Evolutionary conservation across 2,888 invertebrate species (phyloP), one percentile per base, ranked within the genome.

Genomic region (Amblyjoppa fuscipennis): DNA sequence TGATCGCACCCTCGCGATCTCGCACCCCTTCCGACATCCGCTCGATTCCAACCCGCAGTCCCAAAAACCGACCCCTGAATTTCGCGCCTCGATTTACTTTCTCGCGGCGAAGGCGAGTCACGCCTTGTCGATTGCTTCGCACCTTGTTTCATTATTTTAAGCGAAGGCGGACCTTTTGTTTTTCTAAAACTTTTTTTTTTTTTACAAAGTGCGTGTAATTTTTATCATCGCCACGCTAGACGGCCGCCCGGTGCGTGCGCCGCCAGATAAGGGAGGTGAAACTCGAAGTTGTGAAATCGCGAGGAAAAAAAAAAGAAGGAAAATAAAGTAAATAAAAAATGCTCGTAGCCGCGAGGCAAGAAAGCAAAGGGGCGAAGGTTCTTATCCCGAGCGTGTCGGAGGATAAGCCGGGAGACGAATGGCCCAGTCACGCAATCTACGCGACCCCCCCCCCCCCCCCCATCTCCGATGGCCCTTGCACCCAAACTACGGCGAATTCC

Each of bases 391-490:
- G 88, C 89, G 88, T 88, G 90, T 88, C 88, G 83, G 84, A 89
- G 90, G 90, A 92, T 92, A 91, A 91, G 89, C 91, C 88, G 68
- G 83, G 88, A 91, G 90, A 92, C 90, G 90, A 91, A 92, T 92
- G 90, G 89, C 87, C 88, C 86, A 90, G 91, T 91, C 91, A 91
- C 90, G 91, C 89, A 89, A 91, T 89, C 89, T 89, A 87, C 76
- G 64, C 70, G 31, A 69, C 53, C 68, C 61, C 66, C 61, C 68
- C 77, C 56, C 28, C 53, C 68, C 61, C 66, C 66, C 68, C 77
- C 28, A 25, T 56, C 64, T 61, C 45, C 64, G 68, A 77, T 71
- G 45, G 64, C 71, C 71, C 66, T 70, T 70, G 25, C 59, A 73
- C 73, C 41, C 11, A 41, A 68, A 20, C 34, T 34, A 16, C 13